Evolutionary conservation across 1,140 invertebrate species (phyloP), one percentile per base, ranked within the genome.

Genomic region (Goniozus legneri): DNA sequence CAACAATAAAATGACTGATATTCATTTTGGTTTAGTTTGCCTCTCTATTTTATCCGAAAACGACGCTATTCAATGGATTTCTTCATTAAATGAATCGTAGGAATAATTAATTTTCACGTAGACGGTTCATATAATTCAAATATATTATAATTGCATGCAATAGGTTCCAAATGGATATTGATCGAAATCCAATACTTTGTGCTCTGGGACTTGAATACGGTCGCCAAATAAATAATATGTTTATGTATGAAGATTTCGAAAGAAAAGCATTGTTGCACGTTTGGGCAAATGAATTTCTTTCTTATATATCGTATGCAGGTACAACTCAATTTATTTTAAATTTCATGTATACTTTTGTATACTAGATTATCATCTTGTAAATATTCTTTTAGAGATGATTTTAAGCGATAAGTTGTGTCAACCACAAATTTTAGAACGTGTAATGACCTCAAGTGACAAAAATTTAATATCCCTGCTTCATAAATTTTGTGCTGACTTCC

Each of bases 401-500:
- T 54, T 39, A 15, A 74, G 62, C 24, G 50, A 58, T 38, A 52
- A 55, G 31, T 52, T 46, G 8, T 38, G 43, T 10, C 69, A 63
- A 51, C 55, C 47, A 34, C 49, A 64, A 39, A 64, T 75, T 49
- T 47, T 77, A 27, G 38, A 67, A 36, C 43, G 46, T 15, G 54
- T 69, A n/a, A 64, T 77, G 56, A 58, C 44, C 16, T 48, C 33
- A 7, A 54, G 60, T 18, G 50, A 47, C n/a, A 21, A 56, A 12
- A 44, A 67, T 12, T 58, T 61, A 15, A 44, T 73, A n/a, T 15
- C 60, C 12, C 31, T 72, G 3, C 43, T 74, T 18, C 40, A 60
- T 38, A 62, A 75, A 8, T 77, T 68, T 37, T 76, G 71, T 32
- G n/a, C 13, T 3, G 56, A 64, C 44, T 71, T 76, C 37, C 51